Evolutionary conservation across 2,797 vertebrate genomes (phyloP), one percentile per base, ranked within the genome.

Genomic region (Varecia variegata): DNA sequence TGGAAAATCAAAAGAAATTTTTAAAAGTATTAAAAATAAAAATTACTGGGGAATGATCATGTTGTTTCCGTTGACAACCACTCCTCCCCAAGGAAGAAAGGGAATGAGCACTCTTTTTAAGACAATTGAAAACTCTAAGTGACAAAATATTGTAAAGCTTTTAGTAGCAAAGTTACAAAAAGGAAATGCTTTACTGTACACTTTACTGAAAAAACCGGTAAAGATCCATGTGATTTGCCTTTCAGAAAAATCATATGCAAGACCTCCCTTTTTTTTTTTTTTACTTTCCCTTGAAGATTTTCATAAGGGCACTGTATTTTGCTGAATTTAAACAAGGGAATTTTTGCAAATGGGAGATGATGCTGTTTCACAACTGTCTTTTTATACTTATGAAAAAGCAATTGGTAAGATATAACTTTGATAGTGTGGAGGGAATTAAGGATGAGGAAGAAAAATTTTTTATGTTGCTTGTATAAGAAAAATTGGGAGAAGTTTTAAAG

Each of bases 171-270:
- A 50, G 38, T 56, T 90, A 62, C 7, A 8, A 92, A 95, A 52
- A 83, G 10, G 84, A 93, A 83, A 94, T 74, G 11, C 2, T 79
- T 20, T 32, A 68, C 20, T 73, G 25, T 35, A 88, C 15, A 79
- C 54, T 56, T 56, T 56, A 23, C 54, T 56, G 82, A 89, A 93
- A 93, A 95, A 82, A 35, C n/a, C 23, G 89, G 52, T 88, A 84
- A 90, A 47, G 18, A 80, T 87, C 47, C 95, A 47, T 79, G 32
- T 27, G 88, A 68, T 95, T 93, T 97, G 45, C 40, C 52, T 84
- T 91, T 58, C 71, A 60, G 27, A 67, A 95, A 89, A 93, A 85
- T 89, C 12, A 70, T 62, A 52, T 47, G 7, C 21, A 67, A 97
- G 79, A 83, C 5, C 1, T 92, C 15, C 40, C 14, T 45, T 89